Evolutionary conservation across 2,888 invertebrate genomes (phyloP).

Genomic region (Disparrhopalites patrizii): DNA sequence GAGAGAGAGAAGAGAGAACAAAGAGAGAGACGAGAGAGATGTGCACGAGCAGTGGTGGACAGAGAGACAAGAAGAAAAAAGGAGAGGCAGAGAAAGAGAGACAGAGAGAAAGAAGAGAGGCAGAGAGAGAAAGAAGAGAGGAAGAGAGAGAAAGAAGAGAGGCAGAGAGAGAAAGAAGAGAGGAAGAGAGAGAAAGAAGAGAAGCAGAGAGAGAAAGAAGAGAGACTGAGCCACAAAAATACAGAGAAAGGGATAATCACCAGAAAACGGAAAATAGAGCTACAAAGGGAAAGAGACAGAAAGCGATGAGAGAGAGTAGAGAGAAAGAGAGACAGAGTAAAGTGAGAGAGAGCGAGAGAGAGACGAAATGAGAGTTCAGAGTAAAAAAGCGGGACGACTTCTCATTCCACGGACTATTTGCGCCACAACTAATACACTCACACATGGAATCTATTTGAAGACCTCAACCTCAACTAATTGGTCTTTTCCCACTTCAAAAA

Average conservation of each 20-base stretch:
- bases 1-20: too few relatives aligned
- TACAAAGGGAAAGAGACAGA: slow-evolving; percentile 22
- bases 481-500: slow-evolving; percentile 31
- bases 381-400: slow-evolving; percentile 41
- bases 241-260: not conserved
- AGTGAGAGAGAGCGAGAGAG: slow-evolving; percentile 14
- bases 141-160: not conserved
- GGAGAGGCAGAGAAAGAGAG: not conserved
- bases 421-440: slow-evolving; percentile 32
- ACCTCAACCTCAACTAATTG: slow-evolving; percentile 39
- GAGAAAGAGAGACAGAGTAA: slow-evolving; percentile 13
- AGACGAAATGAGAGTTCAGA: slow-evolving; percentile 23
- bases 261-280: slow-evolving; percentile 18
- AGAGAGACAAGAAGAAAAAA: too few relatives aligned
- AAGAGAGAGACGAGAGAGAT: too few relatives aligned
- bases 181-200: not conserved
- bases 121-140: not conserved
- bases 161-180: not conserved
- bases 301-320: slow-evolving; percentile 7
- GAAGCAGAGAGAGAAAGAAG: slow-evolving; percentile 16
- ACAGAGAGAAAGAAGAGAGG: too few relatives aligned
- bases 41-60: too few relatives aligned
- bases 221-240: slow-evolving; percentile 18
- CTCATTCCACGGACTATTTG: slow-evolving; percentile 45
- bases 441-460: slow-evolving; percentile 35